These are phyloP conservation scores for Coreius guichenoti DNA, from an alignment of 2,797 vertebrate genomes.

Conservation along the genomic window DNA sequence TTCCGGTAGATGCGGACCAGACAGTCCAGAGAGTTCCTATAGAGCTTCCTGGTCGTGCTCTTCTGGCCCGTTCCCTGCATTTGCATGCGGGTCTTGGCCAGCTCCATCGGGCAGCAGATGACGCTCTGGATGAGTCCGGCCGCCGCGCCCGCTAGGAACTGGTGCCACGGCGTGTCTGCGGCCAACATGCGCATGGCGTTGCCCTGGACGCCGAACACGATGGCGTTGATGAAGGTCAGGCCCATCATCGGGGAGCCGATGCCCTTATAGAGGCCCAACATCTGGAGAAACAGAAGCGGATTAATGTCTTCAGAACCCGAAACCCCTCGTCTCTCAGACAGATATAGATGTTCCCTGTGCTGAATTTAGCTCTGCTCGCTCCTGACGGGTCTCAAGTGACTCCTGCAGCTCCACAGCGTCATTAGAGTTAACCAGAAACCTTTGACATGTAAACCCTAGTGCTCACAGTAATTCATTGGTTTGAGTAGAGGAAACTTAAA, in stretches of 20 bases:
- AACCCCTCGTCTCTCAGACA: conserved; percentile 38
- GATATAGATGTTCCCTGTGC: conserved; percentile 57
- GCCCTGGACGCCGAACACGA: conserved; percentile 95
- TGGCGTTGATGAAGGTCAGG: conserved; percentile 96
- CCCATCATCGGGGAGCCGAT: conserved; percentile 98
- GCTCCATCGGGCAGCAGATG: conserved; percentile 97
- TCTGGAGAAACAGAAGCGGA: conserved; percentile 69
- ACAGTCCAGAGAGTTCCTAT: conserved; percentile 95
- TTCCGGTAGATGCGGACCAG: conserved; percentile 88
- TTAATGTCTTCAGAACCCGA: background rate
- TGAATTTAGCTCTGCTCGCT: conserved; percentile 72
- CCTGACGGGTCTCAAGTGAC: background rate
- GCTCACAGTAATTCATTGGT: too few species aligned
- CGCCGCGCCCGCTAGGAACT: conserved; percentile 92
- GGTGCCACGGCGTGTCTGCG: conserved; percentile 88
- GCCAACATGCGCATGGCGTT: conserved; percentile 87
- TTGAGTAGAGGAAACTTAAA: too few species aligned
- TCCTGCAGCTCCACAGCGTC: background rate
- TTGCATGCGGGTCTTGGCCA: conserved; percentile 98
- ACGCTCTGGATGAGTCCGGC: conserved; percentile 92
- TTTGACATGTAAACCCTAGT: too few species aligned
- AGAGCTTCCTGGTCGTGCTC: conserved; percentile 83
- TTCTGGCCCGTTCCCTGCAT: conserved; percentile 92
- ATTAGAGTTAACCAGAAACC: background rate
- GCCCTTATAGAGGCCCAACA: conserved; percentile 93